These are phyloP conservation scores for Leptinotarsa lineolata DNA, from an alignment of 1,140 invertebrate genomes.

Conservation along the genomic window DNA sequence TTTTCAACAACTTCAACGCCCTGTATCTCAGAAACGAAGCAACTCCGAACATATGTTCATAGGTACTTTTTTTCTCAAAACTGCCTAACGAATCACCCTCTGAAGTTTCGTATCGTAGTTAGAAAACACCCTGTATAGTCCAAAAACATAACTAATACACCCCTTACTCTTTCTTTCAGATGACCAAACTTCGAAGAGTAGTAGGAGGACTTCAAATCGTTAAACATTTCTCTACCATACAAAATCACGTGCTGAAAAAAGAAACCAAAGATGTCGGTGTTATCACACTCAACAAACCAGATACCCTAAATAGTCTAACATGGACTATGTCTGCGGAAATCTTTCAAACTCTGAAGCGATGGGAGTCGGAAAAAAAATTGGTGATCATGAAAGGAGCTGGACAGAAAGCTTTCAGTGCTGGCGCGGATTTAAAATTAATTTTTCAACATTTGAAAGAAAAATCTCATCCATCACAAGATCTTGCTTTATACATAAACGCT, in stretches of 20 bases:
- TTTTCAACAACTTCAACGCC: too few relatives aligned
- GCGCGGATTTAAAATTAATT: conserved; percentile 71
- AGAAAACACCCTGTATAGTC: too few relatives aligned
- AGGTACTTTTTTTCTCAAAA: too few relatives aligned
- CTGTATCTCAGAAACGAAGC: too few relatives aligned
- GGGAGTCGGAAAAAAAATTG: conserved; percentile 77
- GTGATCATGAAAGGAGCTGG: conserved; percentile 87
- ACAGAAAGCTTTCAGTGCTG: conserved; percentile 95
- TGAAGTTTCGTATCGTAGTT: too few relatives aligned
- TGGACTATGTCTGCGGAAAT: neutral
- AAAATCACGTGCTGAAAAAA: conserved; percentile 32
- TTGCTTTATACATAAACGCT: neutral
- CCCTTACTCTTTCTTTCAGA: neutral
- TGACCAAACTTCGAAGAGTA: neutral
- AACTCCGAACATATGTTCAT: too few relatives aligned
- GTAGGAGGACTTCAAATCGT: neutral
- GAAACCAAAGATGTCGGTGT: conserved; percentile 67
- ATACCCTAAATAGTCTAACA: conserved; percentile 84
- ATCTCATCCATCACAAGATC: neutral
- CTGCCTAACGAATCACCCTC: too few relatives aligned
- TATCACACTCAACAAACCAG: conserved; percentile 87
- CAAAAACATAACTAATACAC: too few relatives aligned
- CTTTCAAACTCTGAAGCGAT: conserved; percentile 63
- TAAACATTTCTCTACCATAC: neutral
- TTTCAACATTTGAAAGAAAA: neutral